A percentile compares a stretch with the other conserved stretches of the same genome.
These are phyloP conservation scores for Meandrusa payeni DNA, from an alignment of 2,888 invertebrate genomes.

Conservation along the genomic window DNA sequence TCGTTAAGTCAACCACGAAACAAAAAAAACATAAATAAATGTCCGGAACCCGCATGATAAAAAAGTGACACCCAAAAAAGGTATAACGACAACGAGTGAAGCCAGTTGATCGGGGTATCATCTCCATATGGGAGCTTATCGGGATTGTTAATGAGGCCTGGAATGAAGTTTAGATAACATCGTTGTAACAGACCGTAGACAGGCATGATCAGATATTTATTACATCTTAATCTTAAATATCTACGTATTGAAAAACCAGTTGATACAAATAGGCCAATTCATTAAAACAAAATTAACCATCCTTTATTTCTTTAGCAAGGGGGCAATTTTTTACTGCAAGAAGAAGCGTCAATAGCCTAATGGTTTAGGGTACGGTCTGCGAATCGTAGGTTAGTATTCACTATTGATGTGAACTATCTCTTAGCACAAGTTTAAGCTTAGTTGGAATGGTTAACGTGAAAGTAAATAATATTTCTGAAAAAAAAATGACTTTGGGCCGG, in stretches of 20 bases:
- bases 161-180: conserved; percentile 16
- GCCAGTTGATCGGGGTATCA: conserved; percentile 15
- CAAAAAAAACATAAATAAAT: conserved; percentile 10
- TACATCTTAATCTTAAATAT: conserved; percentile 16
- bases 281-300: conserved; percentile 16
- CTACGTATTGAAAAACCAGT: conserved; percentile 4
- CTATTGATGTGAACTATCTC: too few species aligned
- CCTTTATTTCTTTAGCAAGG: too few species aligned
- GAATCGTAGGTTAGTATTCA: too few species aligned
- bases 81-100: conserved; percentile 4
- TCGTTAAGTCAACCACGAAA: neutral
- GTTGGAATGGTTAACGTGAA: too few species aligned
- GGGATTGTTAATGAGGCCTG: conserved; percentile 19
- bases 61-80: conserved; percentile 10
- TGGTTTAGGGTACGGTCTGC: too few species aligned
- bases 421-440: too few species aligned
- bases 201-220: conserved; percentile 14
- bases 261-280: conserved; percentile 15
- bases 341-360: too few species aligned
- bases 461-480: too few species aligned
- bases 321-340: too few species aligned
- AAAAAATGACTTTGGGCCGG: too few species aligned
- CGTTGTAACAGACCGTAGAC: conserved; percentile 6
- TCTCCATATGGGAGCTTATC: conserved; percentile 22
- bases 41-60: conserved; percentile 2